Evolutionary conservation across 2,797 vertebrate genomes (phyloP), one percentile per base, ranked within the genome.

Genomic region (Oryzias sinensis): DNA sequence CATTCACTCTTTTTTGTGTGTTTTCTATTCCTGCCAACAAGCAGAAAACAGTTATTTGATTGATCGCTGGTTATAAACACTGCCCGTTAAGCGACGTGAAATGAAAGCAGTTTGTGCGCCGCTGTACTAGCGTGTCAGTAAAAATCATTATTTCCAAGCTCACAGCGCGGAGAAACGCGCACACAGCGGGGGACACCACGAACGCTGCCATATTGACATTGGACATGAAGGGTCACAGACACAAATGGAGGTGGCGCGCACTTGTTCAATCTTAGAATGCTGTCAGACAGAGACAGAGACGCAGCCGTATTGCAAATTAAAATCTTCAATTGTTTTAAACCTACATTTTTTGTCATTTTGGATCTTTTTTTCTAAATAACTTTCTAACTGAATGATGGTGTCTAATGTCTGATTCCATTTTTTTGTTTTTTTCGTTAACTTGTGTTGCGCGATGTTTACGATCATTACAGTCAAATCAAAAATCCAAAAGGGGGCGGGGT

Each of bases 21-120:
- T 27, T 55, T 54, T 52, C 42, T 37, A 14, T 20, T 52, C 46
- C 24, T 25, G n/a, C 14, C 5, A 75, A 20, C 0, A 7, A 15
- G 51, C 55, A 45, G 14, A 64, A 56, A 56, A 53, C 15, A 16
- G 54, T 6, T 25, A 57, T 57, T 52, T 57, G 49, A 73, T 57
- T 57, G 49, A 70, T 54, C 17, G 59, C 15, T 0, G 17, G 50
- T 52, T 63, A 58, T 13, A 40, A 44, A 42, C 20, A 25, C 55
- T 45, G 40, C 54, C 50, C 41, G 49, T 57, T 45, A 58, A n/a
- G 22, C 18, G 37, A 50, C 5, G 6, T 46, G 55, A 45, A 58
- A 37, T 37, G 11, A 37, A 58, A 49, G 49, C 41, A 8, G 53
- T 57, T 55, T 62, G 44, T 49, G 49, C 40, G 14, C 44, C 16